A percentile compares a stretch with the other conserved stretches of the same genome.
Conservation (phyloP, 2,888 invertebrate genomes). For the Stenurella melanura region DNA sequence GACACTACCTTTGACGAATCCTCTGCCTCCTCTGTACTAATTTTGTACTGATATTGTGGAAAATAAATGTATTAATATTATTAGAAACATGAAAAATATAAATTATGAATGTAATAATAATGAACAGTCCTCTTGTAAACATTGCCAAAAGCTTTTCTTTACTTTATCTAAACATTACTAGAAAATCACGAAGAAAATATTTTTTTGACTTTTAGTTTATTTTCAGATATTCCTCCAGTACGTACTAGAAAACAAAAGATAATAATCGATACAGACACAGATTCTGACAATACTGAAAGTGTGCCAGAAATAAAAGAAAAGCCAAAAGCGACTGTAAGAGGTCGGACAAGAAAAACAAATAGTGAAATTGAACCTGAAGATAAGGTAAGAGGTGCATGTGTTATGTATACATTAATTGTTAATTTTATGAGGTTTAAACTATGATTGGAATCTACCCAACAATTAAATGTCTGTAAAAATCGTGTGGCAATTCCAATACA, state of each 20-base stretch:
- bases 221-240: constrained; percentile 45
- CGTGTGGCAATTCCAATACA: too few relatives aligned
- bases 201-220: background rate
- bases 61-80: too few relatives aligned
- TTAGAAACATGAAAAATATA: too few relatives aligned
- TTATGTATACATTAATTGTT: too few relatives aligned
- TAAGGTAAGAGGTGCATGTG: constrained; percentile 45
- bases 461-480: too few relatives aligned
- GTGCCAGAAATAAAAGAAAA: constrained; percentile 60
- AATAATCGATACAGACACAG: constrained; percentile 59
- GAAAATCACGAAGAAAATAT: background rate
- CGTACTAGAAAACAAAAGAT: constrained; percentile 50
- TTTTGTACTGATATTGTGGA: too few relatives aligned
- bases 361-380: constrained; percentile 46
- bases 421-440: too few relatives aligned
- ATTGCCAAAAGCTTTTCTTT: background rate
- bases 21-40: too few relatives aligned
- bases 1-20: too few relatives aligned
- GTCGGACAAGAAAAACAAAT: constrained; percentile 61
- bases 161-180: background rate
- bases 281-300: constrained; percentile 58
- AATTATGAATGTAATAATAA: too few relatives aligned
- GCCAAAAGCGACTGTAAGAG: constrained; percentile 66
- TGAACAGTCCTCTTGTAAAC: too few relatives aligned
- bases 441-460: too few relatives aligned